Percentiles rank a stretch among this genome's conserved stretches.
Conservation (phyloP, 2,888 invertebrate species). For the Altica lythri region DNA sequence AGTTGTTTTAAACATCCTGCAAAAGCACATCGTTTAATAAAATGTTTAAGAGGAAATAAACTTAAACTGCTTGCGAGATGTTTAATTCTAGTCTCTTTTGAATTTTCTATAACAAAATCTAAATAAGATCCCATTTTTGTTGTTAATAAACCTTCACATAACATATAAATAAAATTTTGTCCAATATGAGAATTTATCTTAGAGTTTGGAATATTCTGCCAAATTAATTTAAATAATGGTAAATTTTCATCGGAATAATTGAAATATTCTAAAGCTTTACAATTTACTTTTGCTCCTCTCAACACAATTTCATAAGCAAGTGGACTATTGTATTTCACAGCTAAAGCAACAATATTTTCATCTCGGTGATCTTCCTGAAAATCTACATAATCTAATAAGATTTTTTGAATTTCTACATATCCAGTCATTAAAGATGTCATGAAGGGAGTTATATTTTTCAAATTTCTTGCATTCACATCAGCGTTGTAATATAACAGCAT, state of each 20-base stretch:
- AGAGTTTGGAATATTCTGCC: neutral
- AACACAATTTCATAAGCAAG: neutral
- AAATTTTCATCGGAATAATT: neutral
- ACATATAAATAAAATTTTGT: neutral
- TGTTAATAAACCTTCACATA: neutral
- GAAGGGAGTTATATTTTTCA: neutral
- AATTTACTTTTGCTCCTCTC: neutral
- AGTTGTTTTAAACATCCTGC: conserved; percentile 1
- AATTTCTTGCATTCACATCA: neutral
- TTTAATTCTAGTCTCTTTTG: neutral
- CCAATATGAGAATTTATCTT: neutral
- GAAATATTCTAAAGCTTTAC: conserved; percentile 2
- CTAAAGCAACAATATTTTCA: neutral
- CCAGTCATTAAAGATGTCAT: conserved; percentile 1
- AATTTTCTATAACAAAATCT: conserved; percentile 1
- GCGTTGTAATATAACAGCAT: conserved; percentile 6
- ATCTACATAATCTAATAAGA: conserved; percentile 2
- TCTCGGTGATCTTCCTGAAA: neutral
- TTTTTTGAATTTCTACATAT: neutral
- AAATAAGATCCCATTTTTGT: neutral
- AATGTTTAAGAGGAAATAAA: neutral
- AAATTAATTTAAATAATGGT: conserved; percentile 5
- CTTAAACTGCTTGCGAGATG: neutral
- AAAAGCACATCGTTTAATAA: neutral
- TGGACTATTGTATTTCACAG: conserved; percentile 1